Evolutionary conservation across 1,140 invertebrate species (phyloP), one percentile per base, ranked within the genome.

Genomic region (Subanguina moxae): DNA sequence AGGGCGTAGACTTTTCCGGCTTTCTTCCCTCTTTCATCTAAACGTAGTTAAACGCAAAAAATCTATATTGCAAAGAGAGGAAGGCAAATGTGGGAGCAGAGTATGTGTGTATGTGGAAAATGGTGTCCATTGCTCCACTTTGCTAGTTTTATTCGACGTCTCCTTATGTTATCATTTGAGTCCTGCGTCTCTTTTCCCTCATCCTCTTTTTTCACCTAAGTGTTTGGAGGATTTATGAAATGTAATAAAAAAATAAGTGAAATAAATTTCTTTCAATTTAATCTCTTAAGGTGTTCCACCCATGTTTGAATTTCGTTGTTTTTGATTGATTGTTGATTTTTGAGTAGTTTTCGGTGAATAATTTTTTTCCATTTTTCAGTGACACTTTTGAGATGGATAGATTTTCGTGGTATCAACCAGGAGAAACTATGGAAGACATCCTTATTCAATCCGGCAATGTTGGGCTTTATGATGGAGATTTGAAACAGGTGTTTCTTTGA

Each of bases 351-450:
- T 3, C 13, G 52, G 28, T 13, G 11, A 38, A 3, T 3, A 38
- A 38, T 38, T 38, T 38, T 38, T 57, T 25, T 9, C 5, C 9
- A 23, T 27, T 58, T 30, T 59, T 59, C 38, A 28, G 28, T 27
- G 25, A 38, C 32, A 38, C 32, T 38, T 42, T n/a, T 23, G 23
- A 57, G 48, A 82, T 81, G 78, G 77, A 81, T 69, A 71, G 79
- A 38, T 57, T 82, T 21, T 74, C 69, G 32, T 82, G 80, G 80
- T 82, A 82, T 63, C 66, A 68, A 30, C 65, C 68, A 19, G 80
- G 78, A 11, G 80, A 82, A 56, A 72, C 78, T 25, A 82, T 80
- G 77, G 80, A 82, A 65, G 80, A 82, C 48, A 74, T 82, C 38
- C 76, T 82, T 30, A 71, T 69, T 57, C 80, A 82, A 64, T 73